Evolutionary conservation across 37 sponge, comb jelly and placozoan species (phyloP).

Genomic region (Halichondria panicea): DNA sequence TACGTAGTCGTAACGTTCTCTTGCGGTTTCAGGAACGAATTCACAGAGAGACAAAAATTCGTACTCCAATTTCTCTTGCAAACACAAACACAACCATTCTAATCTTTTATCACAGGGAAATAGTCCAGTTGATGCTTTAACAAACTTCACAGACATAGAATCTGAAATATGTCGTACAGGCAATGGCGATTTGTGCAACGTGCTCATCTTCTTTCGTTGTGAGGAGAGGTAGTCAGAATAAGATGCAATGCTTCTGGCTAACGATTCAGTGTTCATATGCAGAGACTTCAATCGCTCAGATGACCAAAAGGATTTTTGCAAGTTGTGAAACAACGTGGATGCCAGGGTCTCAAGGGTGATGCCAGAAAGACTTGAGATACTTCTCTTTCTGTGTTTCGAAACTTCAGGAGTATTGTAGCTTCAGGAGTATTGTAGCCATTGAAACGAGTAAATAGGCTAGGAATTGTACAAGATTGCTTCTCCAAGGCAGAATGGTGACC

Average conservation of each 20-base stretch:
- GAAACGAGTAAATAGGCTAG: constrained; percentile 12
- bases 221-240: constrained; percentile 30
- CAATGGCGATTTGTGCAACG: neutral
- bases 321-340: neutral
- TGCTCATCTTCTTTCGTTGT: constrained; percentile 28
- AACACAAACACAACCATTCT: constrained; percentile 7
- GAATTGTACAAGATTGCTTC: constrained; percentile 30
- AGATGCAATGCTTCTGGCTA: constrained; percentile 5
- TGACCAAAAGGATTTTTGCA: constrained; percentile 25
- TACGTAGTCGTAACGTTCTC: constrained; percentile 17
- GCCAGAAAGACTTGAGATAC: neutral
- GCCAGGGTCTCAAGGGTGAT: constrained; percentile 5
- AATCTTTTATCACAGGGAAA: neutral
- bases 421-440: constrained; percentile 9
- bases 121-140: neutral
- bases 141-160: neutral
- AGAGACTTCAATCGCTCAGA: neutral
- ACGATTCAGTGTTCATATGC: constrained; percentile 1
- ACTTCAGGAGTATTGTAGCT: constrained; percentile 20
- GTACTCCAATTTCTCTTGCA: neutral
- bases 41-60: constrained; percentile 11
- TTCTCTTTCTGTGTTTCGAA: constrained; percentile 31
- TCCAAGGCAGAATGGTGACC: constrained; percentile 18
- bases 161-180: constrained; percentile 19
- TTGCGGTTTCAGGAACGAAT: constrained; percentile 2